Percentiles rank a stretch among this genome's conserved stretches.
These are phyloP conservation scores for Pheosia tremula DNA, from an alignment of 2,888 invertebrate species.

Conservation along the genomic window DNA sequence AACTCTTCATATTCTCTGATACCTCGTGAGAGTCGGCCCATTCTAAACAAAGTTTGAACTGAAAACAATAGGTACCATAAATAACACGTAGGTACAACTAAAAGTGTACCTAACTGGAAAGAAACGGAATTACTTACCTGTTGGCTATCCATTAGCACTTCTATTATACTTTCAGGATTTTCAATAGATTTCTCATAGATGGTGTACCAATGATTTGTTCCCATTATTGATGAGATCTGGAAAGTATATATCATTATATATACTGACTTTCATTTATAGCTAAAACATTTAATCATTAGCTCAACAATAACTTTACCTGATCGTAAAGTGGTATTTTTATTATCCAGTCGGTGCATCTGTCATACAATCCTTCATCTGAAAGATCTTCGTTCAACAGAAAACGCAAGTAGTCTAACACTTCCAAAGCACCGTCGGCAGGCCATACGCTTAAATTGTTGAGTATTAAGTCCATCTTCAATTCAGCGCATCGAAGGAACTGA, in stretches of 20 bases:
- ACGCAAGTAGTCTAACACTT: constrained; percentile 79
- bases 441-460: constrained; percentile 82
- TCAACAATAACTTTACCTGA: constrained; percentile 64
- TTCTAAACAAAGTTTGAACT: constrained; percentile 87
- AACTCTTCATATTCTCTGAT: constrained; percentile 81
- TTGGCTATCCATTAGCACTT: constrained; percentile 82
- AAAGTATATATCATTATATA: constrained; percentile 15
- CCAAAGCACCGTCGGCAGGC: constrained; percentile 83
- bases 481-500: constrained; percentile 77
- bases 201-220: constrained; percentile 84
- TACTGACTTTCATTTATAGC: neutral
- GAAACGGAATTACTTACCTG: constrained; percentile 58
- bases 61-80: constrained; percentile 41
- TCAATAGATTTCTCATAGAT: constrained; percentile 83
- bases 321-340: constrained; percentile 87
- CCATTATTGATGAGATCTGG: constrained; percentile 84
- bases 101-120: neutral
- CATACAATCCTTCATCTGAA: constrained; percentile 69
- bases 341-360: constrained; percentile 83
- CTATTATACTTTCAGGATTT: constrained; percentile 81
- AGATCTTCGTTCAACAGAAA: constrained; percentile 65
- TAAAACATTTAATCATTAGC: neutral
- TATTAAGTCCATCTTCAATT: constrained; percentile 79
- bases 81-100: neutral
- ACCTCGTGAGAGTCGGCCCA: constrained; percentile 88